phyloP scores from a whole-genome alignment of 1,140 invertebrate species.

The Nymphalis io region DNA sequence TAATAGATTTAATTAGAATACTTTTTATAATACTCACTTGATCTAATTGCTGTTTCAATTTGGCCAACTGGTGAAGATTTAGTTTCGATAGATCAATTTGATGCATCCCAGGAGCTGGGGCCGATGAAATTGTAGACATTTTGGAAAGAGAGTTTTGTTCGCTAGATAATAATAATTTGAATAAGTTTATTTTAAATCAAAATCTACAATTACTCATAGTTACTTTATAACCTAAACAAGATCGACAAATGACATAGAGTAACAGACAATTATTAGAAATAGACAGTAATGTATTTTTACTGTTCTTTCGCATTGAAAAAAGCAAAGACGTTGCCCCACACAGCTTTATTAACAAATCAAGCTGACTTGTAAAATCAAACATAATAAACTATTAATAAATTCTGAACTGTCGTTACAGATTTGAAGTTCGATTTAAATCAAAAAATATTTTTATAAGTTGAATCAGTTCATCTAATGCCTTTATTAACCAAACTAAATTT shows the following conservation, averaged over 20 bases:
- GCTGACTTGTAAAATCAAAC: too few relatives aligned
- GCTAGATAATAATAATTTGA: slow-evolving; percentile 12
- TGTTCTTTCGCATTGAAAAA: too few relatives aligned
- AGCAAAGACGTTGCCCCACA: too few relatives aligned
- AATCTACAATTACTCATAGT: slow-evolving; percentile 11
- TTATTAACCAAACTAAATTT: too few relatives aligned
- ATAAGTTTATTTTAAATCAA: slow-evolving; percentile 31
- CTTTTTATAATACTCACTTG: slow-evolving; percentile 81
- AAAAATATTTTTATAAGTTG: too few relatives aligned
- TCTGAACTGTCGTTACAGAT: too few relatives aligned
- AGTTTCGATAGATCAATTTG: slow-evolving; percentile 90
- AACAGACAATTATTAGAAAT: background rate
- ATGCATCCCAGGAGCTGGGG: slow-evolving; percentile 83
- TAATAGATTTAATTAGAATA: slow-evolving; percentile 8
- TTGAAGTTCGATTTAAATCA: too few relatives aligned
- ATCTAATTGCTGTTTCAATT: slow-evolving; percentile 93
- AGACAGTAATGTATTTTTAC: too few relatives aligned
- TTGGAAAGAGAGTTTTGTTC: slow-evolving; percentile 39
- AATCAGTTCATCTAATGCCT: too few relatives aligned
- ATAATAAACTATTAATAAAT: too few relatives aligned
- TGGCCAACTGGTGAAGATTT: slow-evolving; percentile 88
- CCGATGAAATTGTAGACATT: slow-evolving; percentile 83
- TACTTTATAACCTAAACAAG: slow-evolving; percentile 5
- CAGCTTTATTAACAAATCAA: too few relatives aligned
- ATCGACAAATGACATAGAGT: background rate